A percentile compares a stretch with the other conserved stretches of the same genome.
Conservation (phyloP, 2,888 invertebrate species). For the Apotomis betuletana region DNA sequence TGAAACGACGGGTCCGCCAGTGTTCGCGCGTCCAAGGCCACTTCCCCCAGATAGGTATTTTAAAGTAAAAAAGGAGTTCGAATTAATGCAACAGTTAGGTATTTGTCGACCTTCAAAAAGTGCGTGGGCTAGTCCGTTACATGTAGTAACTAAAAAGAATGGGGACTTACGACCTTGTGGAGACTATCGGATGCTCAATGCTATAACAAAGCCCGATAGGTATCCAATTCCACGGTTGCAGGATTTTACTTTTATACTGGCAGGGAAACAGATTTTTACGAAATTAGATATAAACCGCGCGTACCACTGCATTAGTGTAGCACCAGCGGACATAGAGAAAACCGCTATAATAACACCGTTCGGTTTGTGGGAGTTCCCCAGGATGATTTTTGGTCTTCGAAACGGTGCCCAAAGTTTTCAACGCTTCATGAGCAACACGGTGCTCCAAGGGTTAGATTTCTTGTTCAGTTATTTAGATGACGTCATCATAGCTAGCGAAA, state of each 20-base stretch:
- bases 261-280: slow-evolving; percentile 11
- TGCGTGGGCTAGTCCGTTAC: slow-evolving; percentile 55
- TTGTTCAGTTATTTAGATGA: slow-evolving; percentile 1
- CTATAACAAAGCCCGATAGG: slow-evolving; percentile 51
- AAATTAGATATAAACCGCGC: slow-evolving; percentile 16
- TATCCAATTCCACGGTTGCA: slow-evolving; percentile 54
- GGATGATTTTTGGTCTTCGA: too few relatives aligned
- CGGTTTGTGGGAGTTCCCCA: too few relatives aligned
- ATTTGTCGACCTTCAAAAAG: slow-evolving; percentile 54
- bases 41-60: slow-evolving; percentile 20
- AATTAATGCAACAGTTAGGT: slow-evolving; percentile 49
- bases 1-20: not conserved
- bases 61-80: slow-evolving; percentile 25
- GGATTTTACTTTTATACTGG: slow-evolving; percentile 47
- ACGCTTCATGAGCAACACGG: not conserved
- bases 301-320: not conserved
- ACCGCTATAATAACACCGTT: too few relatives aligned
- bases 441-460: not conserved
- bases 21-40: slow-evolving; percentile 4
- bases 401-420: too few relatives aligned
- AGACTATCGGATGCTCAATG: slow-evolving; percentile 57
- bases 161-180: slow-evolving; percentile 48
- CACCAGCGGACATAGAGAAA: too few relatives aligned
- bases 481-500: not conserved
- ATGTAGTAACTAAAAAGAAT: slow-evolving; percentile 45